Conservation (phyloP, 2,113 vertebrate genomes). For the Machaerirhynchus nigripectus region DNA sequence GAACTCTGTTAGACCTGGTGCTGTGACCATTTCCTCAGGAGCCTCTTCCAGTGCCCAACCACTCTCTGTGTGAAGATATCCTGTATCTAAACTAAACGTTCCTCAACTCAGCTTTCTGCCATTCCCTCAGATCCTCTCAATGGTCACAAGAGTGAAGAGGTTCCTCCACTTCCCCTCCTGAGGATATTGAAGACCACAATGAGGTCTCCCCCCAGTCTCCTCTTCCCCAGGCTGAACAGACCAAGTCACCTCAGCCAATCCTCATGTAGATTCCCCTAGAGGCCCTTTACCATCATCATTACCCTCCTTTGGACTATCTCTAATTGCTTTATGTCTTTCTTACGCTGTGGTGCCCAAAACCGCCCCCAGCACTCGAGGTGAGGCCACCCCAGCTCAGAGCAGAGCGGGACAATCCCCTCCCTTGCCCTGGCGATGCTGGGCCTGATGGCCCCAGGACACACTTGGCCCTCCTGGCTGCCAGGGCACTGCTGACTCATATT, state of each 20-base stretch:
- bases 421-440: fast-evolving
- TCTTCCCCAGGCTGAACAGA: not conserved
- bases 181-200: not conserved
- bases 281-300: not conserved
- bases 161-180: not conserved
- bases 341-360: not conserved
- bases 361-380: fast-evolving
- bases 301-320: not conserved
- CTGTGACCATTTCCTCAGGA: not conserved
- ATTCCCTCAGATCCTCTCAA: not conserved
- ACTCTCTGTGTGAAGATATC: not conserved
- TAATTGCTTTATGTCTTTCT: not conserved
- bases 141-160: not conserved
- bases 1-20: not conserved
- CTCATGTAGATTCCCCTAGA: not conserved
- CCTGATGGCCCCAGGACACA: not conserved
- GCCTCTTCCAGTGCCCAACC: not conserved
- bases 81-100: not conserved
- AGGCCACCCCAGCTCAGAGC: not conserved
- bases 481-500: not conserved
- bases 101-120: not conserved
- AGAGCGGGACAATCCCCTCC: not conserved
- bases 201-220: not conserved
- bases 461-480: not conserved
- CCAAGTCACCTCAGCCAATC: not conserved